Percentiles rank a stretch among this genome's conserved stretches.
Evolutionary conservation across 2,888 invertebrate species (phyloP).

Genomic region (Tetropium fuscum): DNA sequence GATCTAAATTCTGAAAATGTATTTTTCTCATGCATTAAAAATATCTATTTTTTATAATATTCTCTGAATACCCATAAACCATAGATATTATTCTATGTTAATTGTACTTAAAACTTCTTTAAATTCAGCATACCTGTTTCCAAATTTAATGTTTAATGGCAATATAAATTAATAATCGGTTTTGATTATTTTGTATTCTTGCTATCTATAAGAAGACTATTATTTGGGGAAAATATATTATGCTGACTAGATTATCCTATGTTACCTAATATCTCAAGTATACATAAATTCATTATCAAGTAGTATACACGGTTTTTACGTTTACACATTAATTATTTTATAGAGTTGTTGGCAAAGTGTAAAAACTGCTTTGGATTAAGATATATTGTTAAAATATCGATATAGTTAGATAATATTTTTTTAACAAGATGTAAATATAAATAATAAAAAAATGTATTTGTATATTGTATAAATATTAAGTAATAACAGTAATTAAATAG

Average conservation of each 20-base stretch:
- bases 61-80: no score
- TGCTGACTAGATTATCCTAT: conserved; percentile 9
- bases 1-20: conserved; percentile 12
- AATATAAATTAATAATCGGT: no score
- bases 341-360: conserved; percentile 43
- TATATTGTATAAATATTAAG: conserved; percentile 27
- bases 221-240: no score
- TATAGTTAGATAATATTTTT: conserved; percentile 41
- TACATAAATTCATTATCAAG: conserved; percentile 5
- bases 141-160: no score
- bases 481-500: not conserved
- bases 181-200: no score
- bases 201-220: no score
- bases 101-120: no score
- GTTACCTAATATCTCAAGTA: conserved; percentile 8
- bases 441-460: conserved; percentile 25
- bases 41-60: no score
- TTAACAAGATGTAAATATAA: conserved; percentile 34
- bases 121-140: no score
- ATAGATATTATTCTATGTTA: no score
- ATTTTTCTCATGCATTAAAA: not conserved
- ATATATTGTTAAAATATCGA: conserved; percentile 39
- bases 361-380: conserved; percentile 40
- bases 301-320: conserved; percentile 31
- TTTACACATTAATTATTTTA: conserved; percentile 35